phyloP scores from a whole-genome alignment of 2,888 invertebrate genomes.

The Nesidiocoris tenuis region DNA sequence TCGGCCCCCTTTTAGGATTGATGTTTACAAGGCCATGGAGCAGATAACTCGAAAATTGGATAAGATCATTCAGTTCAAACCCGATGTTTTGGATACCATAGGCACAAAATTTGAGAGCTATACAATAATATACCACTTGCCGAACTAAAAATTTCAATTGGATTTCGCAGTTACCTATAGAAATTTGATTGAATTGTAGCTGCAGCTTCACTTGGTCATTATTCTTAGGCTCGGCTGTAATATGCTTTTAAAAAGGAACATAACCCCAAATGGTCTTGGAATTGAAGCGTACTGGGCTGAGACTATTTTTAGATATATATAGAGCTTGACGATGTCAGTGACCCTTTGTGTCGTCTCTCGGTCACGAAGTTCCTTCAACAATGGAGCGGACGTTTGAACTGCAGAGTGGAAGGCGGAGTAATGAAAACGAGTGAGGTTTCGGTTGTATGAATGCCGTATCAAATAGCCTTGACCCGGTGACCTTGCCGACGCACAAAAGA shows the following conservation, averaged over 20 bases:
- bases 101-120: too few relatives aligned
- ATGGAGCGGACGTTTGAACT: not conserved
- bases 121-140: too few relatives aligned
- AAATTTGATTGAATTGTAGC: not conserved
- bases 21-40: too few relatives aligned
- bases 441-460: slow-evolving; percentile 42
- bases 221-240: too few relatives aligned
- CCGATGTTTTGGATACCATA: too few relatives aligned
- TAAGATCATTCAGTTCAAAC: too few relatives aligned
- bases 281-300: not conserved
- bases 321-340: slow-evolving; percentile 36
- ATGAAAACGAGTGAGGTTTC: slow-evolving; percentile 42
- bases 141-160: too few relatives aligned
- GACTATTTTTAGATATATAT: slow-evolving; percentile 35
- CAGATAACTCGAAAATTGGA: too few relatives aligned
- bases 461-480: slow-evolving; percentile 41
- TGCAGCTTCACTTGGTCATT: not conserved
- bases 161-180: too few relatives aligned
- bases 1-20: too few relatives aligned
- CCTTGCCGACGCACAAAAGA: slow-evolving; percentile 31
- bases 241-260: too few relatives aligned
- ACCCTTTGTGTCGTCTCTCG: slow-evolving; percentile 28
- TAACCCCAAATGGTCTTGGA: too few relatives aligned
- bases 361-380: slow-evolving; percentile 33
- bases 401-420: slow-evolving; percentile 27